These are phyloP conservation scores for Diorhabda carinulata DNA, from an alignment of 1,140 invertebrate genomes.

Conservation along the genomic window DNA sequence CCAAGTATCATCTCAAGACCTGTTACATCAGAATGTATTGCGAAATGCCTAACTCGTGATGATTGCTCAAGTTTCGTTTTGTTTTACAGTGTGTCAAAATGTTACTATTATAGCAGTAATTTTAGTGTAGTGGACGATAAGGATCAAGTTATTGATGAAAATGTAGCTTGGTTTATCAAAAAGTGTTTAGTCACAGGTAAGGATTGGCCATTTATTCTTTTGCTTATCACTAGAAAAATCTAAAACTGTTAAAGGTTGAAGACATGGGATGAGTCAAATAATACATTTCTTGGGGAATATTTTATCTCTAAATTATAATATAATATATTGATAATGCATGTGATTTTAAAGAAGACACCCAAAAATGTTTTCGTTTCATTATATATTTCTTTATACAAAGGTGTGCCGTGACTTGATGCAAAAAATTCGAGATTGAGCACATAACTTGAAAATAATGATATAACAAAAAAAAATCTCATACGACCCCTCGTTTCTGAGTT, in stretches of 20 bases:
- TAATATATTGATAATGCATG: no score
- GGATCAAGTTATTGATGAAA: constrained; percentile 45
- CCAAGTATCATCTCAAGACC: constrained; percentile 42
- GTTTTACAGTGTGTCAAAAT: constrained; percentile 46
- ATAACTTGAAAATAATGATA: no score
- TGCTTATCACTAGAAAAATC: constrained; percentile 5
- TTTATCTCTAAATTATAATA: no score
- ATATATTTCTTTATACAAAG: no score
- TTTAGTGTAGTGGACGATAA: constrained; percentile 41
- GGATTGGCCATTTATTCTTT: constrained; percentile 4
- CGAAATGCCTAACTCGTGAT: constrained; percentile 46
- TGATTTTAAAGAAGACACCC: no score
- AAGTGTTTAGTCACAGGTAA: constrained; percentile 45
- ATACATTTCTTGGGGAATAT: no score
- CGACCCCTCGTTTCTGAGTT: no score
- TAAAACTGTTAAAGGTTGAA: not conserved
- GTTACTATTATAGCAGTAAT: constrained; percentile 48
- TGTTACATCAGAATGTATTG: constrained; percentile 53
- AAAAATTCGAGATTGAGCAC: no score
- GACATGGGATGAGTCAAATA: no score
- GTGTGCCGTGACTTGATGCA: no score
- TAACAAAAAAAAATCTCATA: no score
- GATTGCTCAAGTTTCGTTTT: constrained; percentile 50
- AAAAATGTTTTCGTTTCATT: no score
- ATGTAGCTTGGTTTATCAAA: constrained; percentile 53